Evolutionary conservation across 1,140 invertebrate genomes (phyloP), one percentile per base, ranked within the genome.

Genomic region (Euwallacea similis): DNA sequence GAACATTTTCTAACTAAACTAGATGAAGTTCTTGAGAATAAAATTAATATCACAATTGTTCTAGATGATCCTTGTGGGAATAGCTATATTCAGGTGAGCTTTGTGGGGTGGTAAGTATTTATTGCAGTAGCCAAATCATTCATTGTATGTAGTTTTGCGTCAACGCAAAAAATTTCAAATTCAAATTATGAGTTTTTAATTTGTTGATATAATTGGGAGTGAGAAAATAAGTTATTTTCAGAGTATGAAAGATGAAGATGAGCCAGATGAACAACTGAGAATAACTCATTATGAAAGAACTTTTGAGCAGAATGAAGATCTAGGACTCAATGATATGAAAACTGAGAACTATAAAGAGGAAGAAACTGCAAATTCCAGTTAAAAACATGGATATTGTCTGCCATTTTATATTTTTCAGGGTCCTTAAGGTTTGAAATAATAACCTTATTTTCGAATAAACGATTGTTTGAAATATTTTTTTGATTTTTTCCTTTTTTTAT

Each of bases 261-360:
- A 76, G 72, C 82, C 89, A 85, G 91, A 82, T 74, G 73, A 78
- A 43, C 87, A 89, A 75, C 82, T 99, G 56, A 88, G 83, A 47
- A 89, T 98, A 13, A 89, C 85, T 0, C 86, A 89, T 41, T 99
- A 98, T 80, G 90, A 94, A 74, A 85, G 98, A 71, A 88, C 83
- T 41, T 93, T 85, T 79, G 95, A 98, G 46, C 95, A 99, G 80
- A 98, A 99, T 81, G 97, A 99, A 74, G 91, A 96, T 66, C 85
- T 99, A 6, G 97, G 97, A 4, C 81, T 99, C 2, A 98, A 98
- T 81, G 97, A 99, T 79, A 98, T 99, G 88, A 97, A 97, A 84
- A 93, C 93, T 1, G 96, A 98, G 77, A 87, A 89, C 78, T 94
- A 95, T 82, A 81, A 79, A 74, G 58, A 71, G 47, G 9, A 50